phyloP scores from a whole-genome alignment of 2,888 invertebrate species.

The Dynastes maya region DNA sequence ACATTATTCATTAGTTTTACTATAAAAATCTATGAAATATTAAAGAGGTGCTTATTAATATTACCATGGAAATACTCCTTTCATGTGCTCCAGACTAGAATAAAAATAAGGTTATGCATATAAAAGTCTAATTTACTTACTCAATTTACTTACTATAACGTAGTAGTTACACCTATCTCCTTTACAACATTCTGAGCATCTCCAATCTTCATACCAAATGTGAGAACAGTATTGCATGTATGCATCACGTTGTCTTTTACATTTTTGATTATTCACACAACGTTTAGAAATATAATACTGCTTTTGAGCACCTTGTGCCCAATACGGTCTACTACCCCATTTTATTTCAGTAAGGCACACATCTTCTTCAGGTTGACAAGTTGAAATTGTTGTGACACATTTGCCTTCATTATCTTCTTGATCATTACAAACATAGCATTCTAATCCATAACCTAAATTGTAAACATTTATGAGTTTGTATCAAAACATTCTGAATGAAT shows the following conservation, averaged over 20 bases:
- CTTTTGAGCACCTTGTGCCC: constrained; percentile 93
- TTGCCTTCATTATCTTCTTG: constrained; percentile 95
- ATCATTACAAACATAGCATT: constrained; percentile 95
- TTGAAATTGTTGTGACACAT: constrained; percentile 92
- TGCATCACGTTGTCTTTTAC: constrained; percentile 80
- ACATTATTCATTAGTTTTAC: constrained; percentile 3
- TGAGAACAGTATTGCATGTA: constrained; percentile 88
- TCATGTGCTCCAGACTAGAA: constrained; percentile 36
- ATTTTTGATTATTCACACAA: constrained; percentile 87
- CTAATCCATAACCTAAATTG: constrained; percentile 78
- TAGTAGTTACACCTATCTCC: constrained; percentile 97
- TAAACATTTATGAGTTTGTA: not conserved
- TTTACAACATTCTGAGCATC: constrained; percentile 95
- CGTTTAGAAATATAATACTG: constrained; percentile 94
- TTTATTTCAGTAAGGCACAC: constrained; percentile 90
- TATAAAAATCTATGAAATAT: not conserved
- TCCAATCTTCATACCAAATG: constrained; percentile 98
- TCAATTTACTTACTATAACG: constrained; percentile 85
- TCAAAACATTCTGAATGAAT: not conserved
- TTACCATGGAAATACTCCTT: not conserved
- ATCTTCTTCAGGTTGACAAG: constrained; percentile 90
- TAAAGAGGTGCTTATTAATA: constrained; percentile 7
- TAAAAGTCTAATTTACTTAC: not conserved
- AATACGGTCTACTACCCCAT: constrained; percentile 98
- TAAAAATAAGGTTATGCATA: not conserved